These are phyloP conservation scores for Microplitis demolitor DNA, from an alignment of 1,140 invertebrate species.

Conservation along the genomic window DNA sequence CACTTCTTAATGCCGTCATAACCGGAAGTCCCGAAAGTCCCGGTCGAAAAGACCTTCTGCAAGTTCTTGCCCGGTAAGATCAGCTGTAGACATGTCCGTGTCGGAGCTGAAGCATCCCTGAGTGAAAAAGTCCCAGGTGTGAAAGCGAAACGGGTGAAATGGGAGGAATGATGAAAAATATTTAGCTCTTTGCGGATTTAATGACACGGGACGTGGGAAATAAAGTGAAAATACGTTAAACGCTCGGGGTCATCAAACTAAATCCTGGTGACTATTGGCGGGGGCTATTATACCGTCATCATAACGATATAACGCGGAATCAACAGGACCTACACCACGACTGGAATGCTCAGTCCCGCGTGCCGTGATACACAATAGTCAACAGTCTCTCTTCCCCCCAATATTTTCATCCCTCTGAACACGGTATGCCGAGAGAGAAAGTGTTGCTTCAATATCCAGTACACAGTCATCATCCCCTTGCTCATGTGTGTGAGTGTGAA, in stretches of 20 bases:
- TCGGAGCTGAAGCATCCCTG: no score
- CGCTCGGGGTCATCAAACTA: slow-evolving; percentile 45
- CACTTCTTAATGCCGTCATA: slow-evolving; percentile 18
- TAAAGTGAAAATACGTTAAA: slow-evolving; percentile 30
- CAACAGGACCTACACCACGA: slow-evolving; percentile 55
- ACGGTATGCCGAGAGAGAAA: background rate
- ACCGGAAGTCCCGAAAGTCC: background rate
- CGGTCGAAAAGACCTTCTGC: no score
- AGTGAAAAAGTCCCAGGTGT: no score
- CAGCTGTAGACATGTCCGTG: no score
- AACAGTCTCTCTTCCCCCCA: slow-evolving; percentile 25
- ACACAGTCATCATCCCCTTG: background rate
- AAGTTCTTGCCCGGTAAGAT: no score
- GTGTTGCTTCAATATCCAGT: background rate
- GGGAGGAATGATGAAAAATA: slow-evolving; percentile 3
- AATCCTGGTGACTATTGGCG: slow-evolving; percentile 42
- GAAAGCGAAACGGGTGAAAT: background rate
- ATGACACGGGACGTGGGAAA: slow-evolving; percentile 28
- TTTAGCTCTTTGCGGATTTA: background rate
- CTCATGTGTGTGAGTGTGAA: no score
- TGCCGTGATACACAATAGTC: slow-evolving; percentile 54
- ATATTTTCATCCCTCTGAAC: slow-evolving; percentile 9
- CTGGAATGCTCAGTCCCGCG: slow-evolving; percentile 41
- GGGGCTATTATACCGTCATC: slow-evolving; percentile 60
- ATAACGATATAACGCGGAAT: slow-evolving; percentile 60